A percentile compares a stretch with the other conserved stretches of the same genome.
These are phyloP conservation scores for Globodera rostochiensis DNA, from an alignment of 1,140 invertebrate species.

Conservation along the genomic window DNA sequence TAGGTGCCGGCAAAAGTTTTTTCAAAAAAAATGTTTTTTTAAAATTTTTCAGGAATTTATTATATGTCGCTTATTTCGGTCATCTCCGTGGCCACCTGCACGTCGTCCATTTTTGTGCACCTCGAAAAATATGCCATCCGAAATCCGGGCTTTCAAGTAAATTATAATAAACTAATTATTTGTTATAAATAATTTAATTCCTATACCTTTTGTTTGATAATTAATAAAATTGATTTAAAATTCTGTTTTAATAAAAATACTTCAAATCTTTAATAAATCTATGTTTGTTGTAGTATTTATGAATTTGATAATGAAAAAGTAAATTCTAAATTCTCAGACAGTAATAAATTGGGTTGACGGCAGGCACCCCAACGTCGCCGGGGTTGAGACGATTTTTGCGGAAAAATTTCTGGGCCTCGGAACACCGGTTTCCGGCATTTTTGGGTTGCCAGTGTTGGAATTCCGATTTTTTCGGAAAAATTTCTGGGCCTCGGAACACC, in stretches of 20 bases:
- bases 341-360: too few relatives aligned
- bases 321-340: too few relatives aligned
- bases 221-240: background rate
- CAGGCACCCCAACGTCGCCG: too few relatives aligned
- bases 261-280: background rate
- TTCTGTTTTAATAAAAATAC: background rate
- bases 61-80: slow-evolving; percentile 64
- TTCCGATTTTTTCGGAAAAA: too few relatives aligned
- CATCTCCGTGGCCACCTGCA: slow-evolving; percentile 63
- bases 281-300: background rate
- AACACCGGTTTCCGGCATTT: too few relatives aligned
- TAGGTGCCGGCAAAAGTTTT: slow-evolving; percentile 39
- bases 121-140: slow-evolving; percentile 62
- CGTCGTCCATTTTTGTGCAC: slow-evolving; percentile 62
- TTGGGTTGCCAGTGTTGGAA: too few relatives aligned
- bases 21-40: slow-evolving; percentile 7
- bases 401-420: too few relatives aligned
- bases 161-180: slow-evolving; percentile 5
- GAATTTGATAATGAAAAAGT: too few relatives aligned
- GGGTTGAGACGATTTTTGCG: too few relatives aligned
- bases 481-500: too few relatives aligned
- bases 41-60: slow-evolving; percentile 57
- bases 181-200: too few relatives aligned
- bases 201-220: too few relatives aligned
- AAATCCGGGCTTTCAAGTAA: slow-evolving; percentile 54